Evolutionary conservation across 2,797 vertebrate genomes (phyloP).

Genomic region (Petrocephalus sullivani): DNA sequence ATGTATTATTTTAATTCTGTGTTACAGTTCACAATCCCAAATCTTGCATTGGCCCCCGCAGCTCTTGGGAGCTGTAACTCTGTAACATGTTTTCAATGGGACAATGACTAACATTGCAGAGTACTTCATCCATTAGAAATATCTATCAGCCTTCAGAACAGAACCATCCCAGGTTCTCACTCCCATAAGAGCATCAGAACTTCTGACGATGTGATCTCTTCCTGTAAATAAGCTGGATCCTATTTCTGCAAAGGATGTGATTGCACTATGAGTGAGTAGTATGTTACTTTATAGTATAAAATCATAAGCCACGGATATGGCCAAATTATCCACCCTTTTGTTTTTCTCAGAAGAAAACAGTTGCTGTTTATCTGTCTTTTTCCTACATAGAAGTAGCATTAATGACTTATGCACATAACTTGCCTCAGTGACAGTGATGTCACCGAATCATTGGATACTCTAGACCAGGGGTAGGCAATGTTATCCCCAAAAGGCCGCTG

Average conservation of each 20-base stretch:
- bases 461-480: neutral
- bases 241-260: neutral
- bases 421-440: neutral
- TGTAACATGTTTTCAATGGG: neutral
- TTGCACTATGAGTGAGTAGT: neutral
- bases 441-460: neutral
- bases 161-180: neutral
- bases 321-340: neutral
- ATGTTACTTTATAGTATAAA: neutral
- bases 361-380: neutral
- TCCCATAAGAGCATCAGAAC: neutral
- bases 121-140: neutral
- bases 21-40: neutral
- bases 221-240: neutral
- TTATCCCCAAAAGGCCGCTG: neutral
- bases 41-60: neutral
- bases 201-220: neutral
- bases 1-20: neutral
- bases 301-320: neutral
- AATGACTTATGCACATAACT: neutral
- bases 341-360: neutral
- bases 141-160: neutral
- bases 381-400: neutral
- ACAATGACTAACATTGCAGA: neutral
- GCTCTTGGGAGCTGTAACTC: neutral